phyloP scores from a whole-genome alignment of 2,797 vertebrate species.

The Sebastes minor region DNA sequence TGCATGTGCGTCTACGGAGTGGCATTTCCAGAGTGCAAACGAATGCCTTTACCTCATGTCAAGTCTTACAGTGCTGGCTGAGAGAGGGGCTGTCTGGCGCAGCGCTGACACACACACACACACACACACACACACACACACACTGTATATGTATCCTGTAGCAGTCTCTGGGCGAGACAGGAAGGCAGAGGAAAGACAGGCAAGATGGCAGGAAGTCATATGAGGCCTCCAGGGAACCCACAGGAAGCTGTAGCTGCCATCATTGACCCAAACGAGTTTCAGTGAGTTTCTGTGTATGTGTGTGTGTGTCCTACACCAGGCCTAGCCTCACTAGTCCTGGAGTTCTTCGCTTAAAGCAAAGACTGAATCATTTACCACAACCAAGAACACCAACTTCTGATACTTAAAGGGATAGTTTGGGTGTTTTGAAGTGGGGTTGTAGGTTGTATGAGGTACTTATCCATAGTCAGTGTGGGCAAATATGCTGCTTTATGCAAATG shows the following conservation, averaged over 20 bases:
- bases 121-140: background rate
- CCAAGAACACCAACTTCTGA: background rate
- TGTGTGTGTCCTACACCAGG: background rate
- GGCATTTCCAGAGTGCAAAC: constrained; percentile 35
- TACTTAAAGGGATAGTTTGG: background rate
- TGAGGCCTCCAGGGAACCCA: constrained; percentile 61
- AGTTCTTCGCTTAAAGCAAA: background rate
- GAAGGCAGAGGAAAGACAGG: constrained; percentile 67
- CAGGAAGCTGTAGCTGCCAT: constrained; percentile 76
- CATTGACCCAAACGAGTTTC: constrained; percentile 57
- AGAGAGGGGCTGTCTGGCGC: background rate
- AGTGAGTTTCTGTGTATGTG: background rate
- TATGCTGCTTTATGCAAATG: no score
- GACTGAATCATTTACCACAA: constrained; percentile 17
- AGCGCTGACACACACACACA: background rate
- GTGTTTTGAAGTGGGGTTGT: no score
- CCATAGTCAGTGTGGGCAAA: no score
- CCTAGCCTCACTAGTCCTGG: background rate
- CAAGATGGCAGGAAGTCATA: constrained; percentile 83
- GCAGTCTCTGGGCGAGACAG: constrained; percentile 55
- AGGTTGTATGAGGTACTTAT: no score
- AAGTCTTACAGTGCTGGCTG: constrained; percentile 10
- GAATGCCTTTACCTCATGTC: constrained; percentile 33
- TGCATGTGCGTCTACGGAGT: constrained; percentile 7
- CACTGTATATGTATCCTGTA: constrained; percentile 15